These are phyloP conservation scores for Ochlodes sylvanus DNA, from an alignment of 2,888 invertebrate genomes.

Conservation along the genomic window DNA sequence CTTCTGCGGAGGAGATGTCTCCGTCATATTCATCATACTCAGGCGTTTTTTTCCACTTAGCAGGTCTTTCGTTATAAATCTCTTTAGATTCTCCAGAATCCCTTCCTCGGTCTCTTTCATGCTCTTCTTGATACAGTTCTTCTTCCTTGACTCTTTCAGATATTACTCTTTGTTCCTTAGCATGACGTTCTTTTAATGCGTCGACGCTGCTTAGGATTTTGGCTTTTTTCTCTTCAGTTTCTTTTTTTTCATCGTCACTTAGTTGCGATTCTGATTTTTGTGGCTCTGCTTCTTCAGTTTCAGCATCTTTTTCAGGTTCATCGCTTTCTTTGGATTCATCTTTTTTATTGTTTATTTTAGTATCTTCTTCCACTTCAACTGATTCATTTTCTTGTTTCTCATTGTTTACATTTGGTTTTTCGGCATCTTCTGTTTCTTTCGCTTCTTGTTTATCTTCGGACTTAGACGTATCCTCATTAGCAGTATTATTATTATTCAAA, in stretches of 20 bases:
- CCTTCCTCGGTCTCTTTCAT: constrained; percentile 56
- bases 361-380: constrained; percentile 31
- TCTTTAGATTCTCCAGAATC: constrained; percentile 47
- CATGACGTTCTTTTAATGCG: constrained; percentile 70
- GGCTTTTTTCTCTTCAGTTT: constrained; percentile 69
- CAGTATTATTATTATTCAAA: constrained; percentile 36
- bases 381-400: constrained; percentile 40
- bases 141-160: constrained; percentile 72
- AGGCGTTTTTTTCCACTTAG: constrained; percentile 47
- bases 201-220: constrained; percentile 71
- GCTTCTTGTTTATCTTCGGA: constrained; percentile 37
- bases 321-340: constrained; percentile 38
- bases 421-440: constrained; percentile 26
- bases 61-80: constrained; percentile 54
- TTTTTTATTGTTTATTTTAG: constrained; percentile 35
- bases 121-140: constrained; percentile 66
- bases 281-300: constrained; percentile 50
- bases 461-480: constrained; percentile 27
- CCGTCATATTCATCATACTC: constrained; percentile 73
- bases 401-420: constrained; percentile 22
- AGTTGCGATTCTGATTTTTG: constrained; percentile 35
- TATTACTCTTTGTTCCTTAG: constrained; percentile 66
- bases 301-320: constrained; percentile 43
- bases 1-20: constrained; percentile 48
- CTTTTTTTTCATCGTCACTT: constrained; percentile 57